These are phyloP conservation scores for Leistus spinibarbis DNA, from an alignment of 2,888 invertebrate species.

Conservation along the genomic window DNA sequence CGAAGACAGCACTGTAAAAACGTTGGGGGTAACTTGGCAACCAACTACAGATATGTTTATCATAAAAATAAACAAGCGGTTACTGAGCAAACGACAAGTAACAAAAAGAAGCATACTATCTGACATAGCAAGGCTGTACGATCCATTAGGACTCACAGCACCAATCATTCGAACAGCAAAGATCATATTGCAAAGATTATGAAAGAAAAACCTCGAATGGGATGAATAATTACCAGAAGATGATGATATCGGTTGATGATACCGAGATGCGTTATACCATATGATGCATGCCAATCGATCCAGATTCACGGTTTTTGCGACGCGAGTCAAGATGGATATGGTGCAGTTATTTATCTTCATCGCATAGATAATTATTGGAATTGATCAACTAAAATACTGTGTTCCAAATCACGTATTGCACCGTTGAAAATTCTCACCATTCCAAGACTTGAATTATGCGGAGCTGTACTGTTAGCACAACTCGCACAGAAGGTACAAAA, in stretches of 20 bases:
- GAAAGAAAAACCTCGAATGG: background rate
- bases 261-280: background rate
- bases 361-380: background rate
- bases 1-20: background rate
- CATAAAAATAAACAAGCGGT: background rate
- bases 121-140: background rate
- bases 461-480: background rate
- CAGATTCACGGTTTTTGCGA: background rate
- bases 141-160: background rate
- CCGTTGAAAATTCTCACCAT: background rate
- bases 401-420: background rate
- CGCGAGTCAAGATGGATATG: background rate
- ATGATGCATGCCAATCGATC: background rate
- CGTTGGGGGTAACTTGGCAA: background rate
- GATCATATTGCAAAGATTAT: background rate
- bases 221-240: background rate
- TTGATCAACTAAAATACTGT: background rate
- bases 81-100: background rate
- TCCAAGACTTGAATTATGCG: slow-evolving; percentile 1
- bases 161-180: background rate
- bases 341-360: background rate
- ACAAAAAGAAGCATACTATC: background rate
- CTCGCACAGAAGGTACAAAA: too few relatives aligned
- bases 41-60: background rate
- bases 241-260: background rate